Evolutionary conservation across 2,797 vertebrate species (phyloP), one percentile per base, ranked within the genome.

Genomic region (Enoplosus armatus): DNA sequence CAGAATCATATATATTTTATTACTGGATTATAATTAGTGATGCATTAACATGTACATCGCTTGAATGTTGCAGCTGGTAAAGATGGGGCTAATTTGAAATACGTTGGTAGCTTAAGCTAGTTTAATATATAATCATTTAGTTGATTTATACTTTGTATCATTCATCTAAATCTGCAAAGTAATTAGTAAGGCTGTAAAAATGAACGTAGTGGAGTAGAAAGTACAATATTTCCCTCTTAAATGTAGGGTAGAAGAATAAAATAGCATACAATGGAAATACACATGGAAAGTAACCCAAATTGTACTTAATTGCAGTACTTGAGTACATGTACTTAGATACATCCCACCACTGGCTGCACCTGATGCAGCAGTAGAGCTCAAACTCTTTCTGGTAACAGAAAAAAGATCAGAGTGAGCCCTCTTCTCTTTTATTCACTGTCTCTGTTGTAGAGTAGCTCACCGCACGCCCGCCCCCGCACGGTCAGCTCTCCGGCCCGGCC

Each of bases 401-500:
- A 55, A 0, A 0, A 4, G 1, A 20, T 15, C 68, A 60, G 68
- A 85, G 90, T 80, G 60, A 73, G 24, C 0, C 29, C 14, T 91
- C 84, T 4, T 71, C 4, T 0, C 0, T 37, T 33, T 22, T 24
- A 4, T 0, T 15, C 2, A 0, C 0, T 3, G 47, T 83, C 78
- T 83, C 31, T 62, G 69, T 14, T 59, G 11, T 53, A 2, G 20
- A 51, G 66, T 15, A 8, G 29, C 58, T 69, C 63, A 22, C 31
- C 5, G 3, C 26, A 27, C 0, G 1, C 55, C 82, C 76, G 12
- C 67, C 86, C 39, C 64, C 11, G 0, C 2, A 1, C 22, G 8
- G 12, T 31, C n/a, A 48, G 8, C 50, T 14, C 69, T 43, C 8
- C 12, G 11, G 2, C 31, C 4, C 29, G 5, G 50, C 29, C n/a